Evolutionary conservation across 1,140 invertebrate genomes (phyloP).

Genomic region (Alviniconcha marisindica): DNA sequence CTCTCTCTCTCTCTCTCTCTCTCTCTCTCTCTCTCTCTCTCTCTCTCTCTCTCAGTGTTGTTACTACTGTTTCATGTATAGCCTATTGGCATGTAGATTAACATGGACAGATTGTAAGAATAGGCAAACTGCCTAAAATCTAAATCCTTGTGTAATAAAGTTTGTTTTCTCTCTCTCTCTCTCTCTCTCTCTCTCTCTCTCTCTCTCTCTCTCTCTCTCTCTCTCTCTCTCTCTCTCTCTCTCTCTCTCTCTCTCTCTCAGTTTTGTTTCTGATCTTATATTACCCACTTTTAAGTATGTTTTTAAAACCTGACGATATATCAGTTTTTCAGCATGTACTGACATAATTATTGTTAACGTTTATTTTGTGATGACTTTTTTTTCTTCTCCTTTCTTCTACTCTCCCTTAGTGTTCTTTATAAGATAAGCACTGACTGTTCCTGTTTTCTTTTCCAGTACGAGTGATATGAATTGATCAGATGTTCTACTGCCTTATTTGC

Average conservation of each 20-base stretch:
- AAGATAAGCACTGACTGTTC: too few relatives aligned
- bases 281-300: too few relatives aligned
- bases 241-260: slow-evolving; percentile 17
- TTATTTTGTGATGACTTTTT: too few relatives aligned
- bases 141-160: neutral
- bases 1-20: too few relatives aligned
- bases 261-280: neutral
- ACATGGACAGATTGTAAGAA: neutral
- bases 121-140: neutral
- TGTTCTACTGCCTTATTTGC: too few relatives aligned
- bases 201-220: slow-evolving; percentile 27
- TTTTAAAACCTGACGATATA: neutral
- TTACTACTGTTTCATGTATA: neutral
- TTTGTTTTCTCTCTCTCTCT: neutral
- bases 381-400: too few relatives aligned
- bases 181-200: slow-evolving; percentile 1
- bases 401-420: too few relatives aligned
- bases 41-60: neutral
- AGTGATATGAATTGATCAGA: too few relatives aligned
- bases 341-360: neutral
- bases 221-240: slow-evolving; percentile 29
- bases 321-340: neutral
- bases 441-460: too few relatives aligned
- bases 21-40: too few relatives aligned
- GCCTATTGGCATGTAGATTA: neutral